Conservation (phyloP, 2,797 vertebrate genomes). For the Trichosurus vulpecula region DNA sequence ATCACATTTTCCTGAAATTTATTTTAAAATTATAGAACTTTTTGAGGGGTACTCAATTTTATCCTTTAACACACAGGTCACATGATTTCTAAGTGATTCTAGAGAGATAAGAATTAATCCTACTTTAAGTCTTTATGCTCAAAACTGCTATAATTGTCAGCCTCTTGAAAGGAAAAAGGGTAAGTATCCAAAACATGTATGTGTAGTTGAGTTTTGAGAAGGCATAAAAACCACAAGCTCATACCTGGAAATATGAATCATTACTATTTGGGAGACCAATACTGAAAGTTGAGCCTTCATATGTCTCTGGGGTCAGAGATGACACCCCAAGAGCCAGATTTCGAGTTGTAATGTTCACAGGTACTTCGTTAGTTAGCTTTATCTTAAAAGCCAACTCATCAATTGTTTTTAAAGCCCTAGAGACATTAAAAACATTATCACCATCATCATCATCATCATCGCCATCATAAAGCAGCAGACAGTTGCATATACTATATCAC, state of each 20-base stretch:
- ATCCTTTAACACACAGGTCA: not conserved
- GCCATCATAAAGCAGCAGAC: not conserved
- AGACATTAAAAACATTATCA: conserved; percentile 65
- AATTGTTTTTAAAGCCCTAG: conserved; percentile 94
- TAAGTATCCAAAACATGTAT: not conserved
- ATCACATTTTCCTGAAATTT: not conserved
- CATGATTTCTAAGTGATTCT: not conserved
- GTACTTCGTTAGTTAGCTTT: conserved; percentile 88
- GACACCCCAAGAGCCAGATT: conserved; percentile 92
- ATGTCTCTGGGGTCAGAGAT: conserved; percentile 86
- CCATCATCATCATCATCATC: not conserved
- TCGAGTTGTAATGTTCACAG: conserved; percentile 90
- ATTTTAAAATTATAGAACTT: not conserved
- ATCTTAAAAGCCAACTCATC: conserved; percentile 94
- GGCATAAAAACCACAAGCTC: conserved; percentile 14
- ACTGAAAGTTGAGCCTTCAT: conserved; percentile 91
- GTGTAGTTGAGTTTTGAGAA: not conserved
- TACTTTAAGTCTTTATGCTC: not conserved
- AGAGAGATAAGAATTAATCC: not conserved
- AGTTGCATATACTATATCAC: not conserved
- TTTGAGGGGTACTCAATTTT: not conserved
- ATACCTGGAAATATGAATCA: conserved; percentile 91
- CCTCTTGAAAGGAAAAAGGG: not conserved
- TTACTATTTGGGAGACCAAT: conserved; percentile 87
- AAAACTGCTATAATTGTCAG: not conserved